Evolutionary conservation across 2,888 invertebrate species (phyloP).

Genomic region (Andrena minutula): DNA sequence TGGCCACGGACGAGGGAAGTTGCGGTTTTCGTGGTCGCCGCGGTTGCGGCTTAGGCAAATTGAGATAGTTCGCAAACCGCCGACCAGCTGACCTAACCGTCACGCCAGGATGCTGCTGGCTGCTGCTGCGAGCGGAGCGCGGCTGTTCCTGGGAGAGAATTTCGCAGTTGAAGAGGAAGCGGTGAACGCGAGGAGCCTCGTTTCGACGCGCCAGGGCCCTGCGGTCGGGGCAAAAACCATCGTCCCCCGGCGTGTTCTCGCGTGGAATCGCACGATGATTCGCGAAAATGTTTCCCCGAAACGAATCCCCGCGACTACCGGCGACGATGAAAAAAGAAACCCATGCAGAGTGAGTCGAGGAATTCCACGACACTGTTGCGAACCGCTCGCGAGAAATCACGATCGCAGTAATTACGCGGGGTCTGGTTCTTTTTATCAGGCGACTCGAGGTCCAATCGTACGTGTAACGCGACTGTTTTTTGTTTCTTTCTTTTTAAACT

Average conservation of each 20-base stretch:
- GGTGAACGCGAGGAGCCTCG: conserved; percentile 57
- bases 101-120: conserved; percentile 71
- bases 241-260: conserved; percentile 9
- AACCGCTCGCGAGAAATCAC: not conserved
- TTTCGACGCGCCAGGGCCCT: conserved; percentile 38
- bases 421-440: not conserved
- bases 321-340: not conserved
- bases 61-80: conserved; percentile 84
- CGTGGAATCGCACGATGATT: conserved; percentile 38
- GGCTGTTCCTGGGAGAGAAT: conserved; percentile 52
- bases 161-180: conserved; percentile 59
- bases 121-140: conserved; percentile 13
- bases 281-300: conserved; percentile 47
- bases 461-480: too few relatives aligned
- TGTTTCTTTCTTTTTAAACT: too few relatives aligned
- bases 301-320: conserved; percentile 9
- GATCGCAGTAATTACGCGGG: not conserved
- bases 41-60: conserved; percentile 78
- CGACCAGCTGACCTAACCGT: conserved; percentile 79
- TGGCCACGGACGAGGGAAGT: conserved; percentile 74
- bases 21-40: conserved; percentile 74
- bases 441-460: too few relatives aligned
- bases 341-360: not conserved
- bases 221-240: conserved; percentile 45
- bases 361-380: not conserved